Base-by-base conservation (phyloP, 2,113 vertebrate genomes). In the Bubo scandiacus region DNA sequence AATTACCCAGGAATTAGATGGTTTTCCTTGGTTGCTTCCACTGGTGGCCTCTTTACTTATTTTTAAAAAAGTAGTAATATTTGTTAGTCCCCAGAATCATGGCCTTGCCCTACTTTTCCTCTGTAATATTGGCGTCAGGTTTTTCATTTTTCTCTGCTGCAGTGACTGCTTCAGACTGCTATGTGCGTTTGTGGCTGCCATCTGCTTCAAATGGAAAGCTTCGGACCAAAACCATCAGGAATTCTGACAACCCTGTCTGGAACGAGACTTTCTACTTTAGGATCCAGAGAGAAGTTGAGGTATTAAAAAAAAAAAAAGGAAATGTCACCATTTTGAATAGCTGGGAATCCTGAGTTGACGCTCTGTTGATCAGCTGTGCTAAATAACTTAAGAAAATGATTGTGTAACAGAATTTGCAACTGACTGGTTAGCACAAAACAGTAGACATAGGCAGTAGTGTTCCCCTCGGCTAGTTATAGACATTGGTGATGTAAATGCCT, bases 181-280 rank as follows among this genome's bases (percentile, higher is more conserved):
- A 98, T 4, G 99, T 99, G 51, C 97, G 97, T 62, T 96, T 99
- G 85, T 97, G 97, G 94, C 97, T 99, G 57, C 99, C 99, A 0
- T 98, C 99, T 6, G 98, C 98, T 79, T 98, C 98, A 14, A 92
- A 94, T 8, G 82, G 94, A 59, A 97, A 94, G 40, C 30, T 96
- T 78, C 98, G 92, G 86, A 99, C 99, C 29, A 98, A 93, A 93
- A 98, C 98, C 25, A 95, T 99, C 59, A 57, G 94, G 78, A 98
- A 99, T 93, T 98, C 84, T 65, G 93, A 95, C 72, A 97, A 97
- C 57, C 99, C 99, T 29, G 94, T 98, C 74, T 99, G 99, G 99
- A 98, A 99, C 0, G 98, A 99, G 91, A 98, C 93, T 27, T 99
- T 99, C 94, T 97, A 86, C 91, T 99, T 98, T 72, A 98, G 98